Conservation (phyloP, 92 coral and sea anemone genomes). For the Desmophyllum pertusum region DNA sequence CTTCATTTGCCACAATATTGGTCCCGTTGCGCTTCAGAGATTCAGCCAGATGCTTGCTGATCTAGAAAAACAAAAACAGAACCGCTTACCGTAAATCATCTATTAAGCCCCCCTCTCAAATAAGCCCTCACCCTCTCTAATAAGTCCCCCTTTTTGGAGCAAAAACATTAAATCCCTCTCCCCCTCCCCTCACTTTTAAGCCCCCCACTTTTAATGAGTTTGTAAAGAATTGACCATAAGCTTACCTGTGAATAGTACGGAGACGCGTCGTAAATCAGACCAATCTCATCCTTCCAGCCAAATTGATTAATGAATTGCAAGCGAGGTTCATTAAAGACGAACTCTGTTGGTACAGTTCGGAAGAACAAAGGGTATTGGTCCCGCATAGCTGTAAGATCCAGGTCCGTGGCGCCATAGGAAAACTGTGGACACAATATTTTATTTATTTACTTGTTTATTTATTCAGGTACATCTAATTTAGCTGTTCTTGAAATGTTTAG, state of each 20-base stretch:
- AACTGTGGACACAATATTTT: slow-evolving; percentile 64
- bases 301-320: slow-evolving; percentile 65
- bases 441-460: no score
- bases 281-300: slow-evolving; percentile 84
- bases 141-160: no score
- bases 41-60: slow-evolving; percentile 43
- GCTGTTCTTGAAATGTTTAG: no score
- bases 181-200: no score
- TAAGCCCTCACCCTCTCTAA: no score
- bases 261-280: slow-evolving; percentile 70
- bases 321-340: slow-evolving; percentile 73
- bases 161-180: no score
- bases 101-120: no score
- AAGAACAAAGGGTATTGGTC: slow-evolving; percentile 80
- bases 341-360: slow-evolving; percentile 74
- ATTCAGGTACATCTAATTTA: no score
- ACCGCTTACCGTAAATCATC: not conserved
- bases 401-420: slow-evolving; percentile 86
- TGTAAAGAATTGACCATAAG: no score
- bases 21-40: slow-evolving; percentile 51
- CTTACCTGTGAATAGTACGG: slow-evolving; percentile 65
- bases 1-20: slow-evolving; percentile 67
- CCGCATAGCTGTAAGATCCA: slow-evolving; percentile 72
- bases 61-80: slow-evolving; percentile 16
- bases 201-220: no score